A percentile compares a stretch with the other conserved stretches of the same genome.
phyloP scores from a whole-genome alignment of 1,140 invertebrate genomes.

The Aphis gossypii region DNA sequence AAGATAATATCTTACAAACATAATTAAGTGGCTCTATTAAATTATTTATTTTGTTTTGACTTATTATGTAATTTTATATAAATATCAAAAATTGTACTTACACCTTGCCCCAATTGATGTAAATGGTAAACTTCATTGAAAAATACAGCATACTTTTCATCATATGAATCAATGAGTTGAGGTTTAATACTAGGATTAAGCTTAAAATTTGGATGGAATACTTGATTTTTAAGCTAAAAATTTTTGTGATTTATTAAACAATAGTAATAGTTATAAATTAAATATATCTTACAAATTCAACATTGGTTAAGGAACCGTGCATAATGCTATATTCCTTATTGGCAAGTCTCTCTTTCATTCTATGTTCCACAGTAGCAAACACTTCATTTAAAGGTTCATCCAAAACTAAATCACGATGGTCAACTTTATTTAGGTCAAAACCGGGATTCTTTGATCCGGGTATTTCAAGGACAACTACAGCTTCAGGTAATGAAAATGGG shows the following conservation, averaged over 20 bases:
- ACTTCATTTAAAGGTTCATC: conserved; percentile 25
- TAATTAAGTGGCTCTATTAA: not conserved
- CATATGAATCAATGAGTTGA: not conserved
- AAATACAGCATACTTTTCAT: not conserved
- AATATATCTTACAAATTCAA: conserved; percentile 35
- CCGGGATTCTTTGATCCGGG: conserved; percentile 6
- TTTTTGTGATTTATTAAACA: too few relatives aligned
- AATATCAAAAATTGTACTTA: not conserved
- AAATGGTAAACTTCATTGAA: conserved; percentile 12
- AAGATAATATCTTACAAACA: not conserved
- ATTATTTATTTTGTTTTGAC: not conserved
- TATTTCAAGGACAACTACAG: conserved; percentile 26
- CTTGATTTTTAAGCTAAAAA: conserved; percentile 22
- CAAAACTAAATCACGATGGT: conserved; percentile 27
- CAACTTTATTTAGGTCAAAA: not conserved
- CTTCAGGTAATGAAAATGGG: conserved; percentile 40
- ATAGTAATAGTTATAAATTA: not conserved
- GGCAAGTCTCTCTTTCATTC: not conserved
- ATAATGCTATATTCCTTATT: not conserved
- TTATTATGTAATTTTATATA: not conserved
- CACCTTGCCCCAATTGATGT: not conserved
- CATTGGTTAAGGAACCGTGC: not conserved
- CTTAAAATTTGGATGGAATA: conserved; percentile 33
- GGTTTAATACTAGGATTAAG: conserved; percentile 12
- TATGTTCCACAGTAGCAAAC: conserved; percentile 5